Conservation (phyloP, 2,797 vertebrate species). For the Otus scops region DNA sequence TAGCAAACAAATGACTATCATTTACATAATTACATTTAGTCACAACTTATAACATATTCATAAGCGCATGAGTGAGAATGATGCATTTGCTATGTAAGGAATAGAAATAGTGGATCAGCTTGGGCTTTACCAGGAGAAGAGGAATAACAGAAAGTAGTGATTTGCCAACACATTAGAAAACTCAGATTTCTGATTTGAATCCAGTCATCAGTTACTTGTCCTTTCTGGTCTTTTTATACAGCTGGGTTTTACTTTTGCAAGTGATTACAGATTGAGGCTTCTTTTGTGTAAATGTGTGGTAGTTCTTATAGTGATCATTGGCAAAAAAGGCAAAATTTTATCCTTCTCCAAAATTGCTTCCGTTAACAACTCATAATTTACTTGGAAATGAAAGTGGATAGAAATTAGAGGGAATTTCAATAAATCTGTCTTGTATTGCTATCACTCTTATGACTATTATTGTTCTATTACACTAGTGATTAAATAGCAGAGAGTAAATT, state of each 20-base stretch:
- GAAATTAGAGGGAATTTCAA: neutral
- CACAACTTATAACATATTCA: constrained; percentile 61
- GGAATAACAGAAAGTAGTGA: neutral
- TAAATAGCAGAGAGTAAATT: neutral
- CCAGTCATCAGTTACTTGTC: neutral
- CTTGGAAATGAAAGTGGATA: neutral
- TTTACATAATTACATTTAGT: constrained; percentile 72
- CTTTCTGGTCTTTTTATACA: neutral
- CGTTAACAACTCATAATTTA: neutral
- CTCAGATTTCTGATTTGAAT: neutral
- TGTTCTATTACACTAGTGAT: fast-evolving
- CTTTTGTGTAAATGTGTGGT: neutral
- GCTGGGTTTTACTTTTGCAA: neutral
- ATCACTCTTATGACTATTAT: fast-evolving
- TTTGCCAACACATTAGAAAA: neutral
- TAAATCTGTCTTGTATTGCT: neutral
- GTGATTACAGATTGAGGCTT: neutral
- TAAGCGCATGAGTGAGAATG: constrained; percentile 42
- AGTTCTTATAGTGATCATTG: neutral
- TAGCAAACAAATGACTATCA: constrained; percentile 66
- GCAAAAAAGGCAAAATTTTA: neutral
- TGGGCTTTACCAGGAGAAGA: neutral
- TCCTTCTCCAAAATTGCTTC: neutral
- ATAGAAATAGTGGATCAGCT: neutral
- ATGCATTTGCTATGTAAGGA: constrained; percentile 13